These are phyloP conservation scores for Chloropsis hardwickii DNA, from an alignment of 2,113 vertebrate species.

Conservation along the genomic window DNA sequence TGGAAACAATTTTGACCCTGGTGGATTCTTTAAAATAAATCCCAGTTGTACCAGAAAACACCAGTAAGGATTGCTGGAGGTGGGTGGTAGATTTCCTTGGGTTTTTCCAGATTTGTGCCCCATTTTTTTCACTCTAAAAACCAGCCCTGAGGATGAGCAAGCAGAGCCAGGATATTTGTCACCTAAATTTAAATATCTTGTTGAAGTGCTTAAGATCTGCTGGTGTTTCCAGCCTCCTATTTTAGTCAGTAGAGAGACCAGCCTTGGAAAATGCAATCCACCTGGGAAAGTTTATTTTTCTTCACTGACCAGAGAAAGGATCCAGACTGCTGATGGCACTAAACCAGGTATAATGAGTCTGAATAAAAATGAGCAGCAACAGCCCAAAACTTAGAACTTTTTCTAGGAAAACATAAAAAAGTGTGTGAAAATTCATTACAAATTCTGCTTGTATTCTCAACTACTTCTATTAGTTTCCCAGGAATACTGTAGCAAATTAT, in stretches of 20 bases:
- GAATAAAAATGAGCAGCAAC: not conserved
- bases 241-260: not conserved
- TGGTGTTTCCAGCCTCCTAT: not conserved
- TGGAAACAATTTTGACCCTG: not conserved
- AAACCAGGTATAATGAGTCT: not conserved
- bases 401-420: not conserved
- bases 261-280: not conserved
- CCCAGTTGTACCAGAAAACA: not conserved
- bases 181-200: not conserved
- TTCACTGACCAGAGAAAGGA: not conserved
- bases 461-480: constrained; percentile 31
- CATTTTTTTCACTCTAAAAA: not conserved
- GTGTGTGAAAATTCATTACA: not conserved
- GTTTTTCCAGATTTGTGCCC: not conserved
- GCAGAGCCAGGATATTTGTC: not conserved
- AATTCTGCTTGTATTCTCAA: constrained; percentile 29
- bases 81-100: not conserved
- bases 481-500: constrained; percentile 47
- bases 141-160: not conserved
- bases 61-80: not conserved
- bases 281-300: not conserved
- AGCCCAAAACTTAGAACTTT: not conserved
- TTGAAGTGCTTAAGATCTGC: not conserved
- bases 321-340: not conserved
- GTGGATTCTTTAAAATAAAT: not conserved